phyloP scores from a whole-genome alignment of 2,113 vertebrate species.

The Isurus oxyrinchus region DNA sequence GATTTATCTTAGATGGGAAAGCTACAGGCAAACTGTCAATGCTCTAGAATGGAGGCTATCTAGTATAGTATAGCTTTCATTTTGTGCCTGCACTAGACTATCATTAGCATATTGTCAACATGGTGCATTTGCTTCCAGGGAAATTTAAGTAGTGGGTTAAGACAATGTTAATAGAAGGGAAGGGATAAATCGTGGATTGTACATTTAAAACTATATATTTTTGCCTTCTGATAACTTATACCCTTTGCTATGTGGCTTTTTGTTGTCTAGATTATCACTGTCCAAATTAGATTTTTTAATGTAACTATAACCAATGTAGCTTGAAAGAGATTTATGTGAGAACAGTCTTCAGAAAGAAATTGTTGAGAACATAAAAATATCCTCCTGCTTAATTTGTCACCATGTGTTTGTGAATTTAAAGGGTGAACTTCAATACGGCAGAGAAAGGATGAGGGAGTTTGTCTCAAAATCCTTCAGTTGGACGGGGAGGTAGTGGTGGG shows the following conservation, averaged over 20 bases:
- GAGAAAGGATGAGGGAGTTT: background rate
- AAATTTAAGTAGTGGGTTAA: background rate
- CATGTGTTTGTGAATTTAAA: slow-evolving; percentile 18
- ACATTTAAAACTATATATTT: background rate
- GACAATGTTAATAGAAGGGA: background rate
- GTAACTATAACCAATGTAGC: background rate
- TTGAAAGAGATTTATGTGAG: background rate
- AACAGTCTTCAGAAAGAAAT: background rate
- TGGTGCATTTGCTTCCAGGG: background rate
- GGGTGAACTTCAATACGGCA: background rate
- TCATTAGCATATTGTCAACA: background rate
- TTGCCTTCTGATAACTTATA: background rate
- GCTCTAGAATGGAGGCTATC: background rate
- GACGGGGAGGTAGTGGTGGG: background rate
- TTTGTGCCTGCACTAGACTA: background rate
- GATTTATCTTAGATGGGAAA: background rate
- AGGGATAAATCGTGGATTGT: background rate
- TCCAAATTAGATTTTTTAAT: background rate
- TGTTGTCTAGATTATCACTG: background rate
- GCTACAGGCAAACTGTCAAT: background rate
- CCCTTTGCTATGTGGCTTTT: background rate
- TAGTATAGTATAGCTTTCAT: background rate
- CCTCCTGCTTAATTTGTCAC: background rate
- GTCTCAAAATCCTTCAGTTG: background rate
- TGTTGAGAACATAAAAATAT: background rate